Percentiles rank a stretch among this genome's conserved stretches.
These are phyloP conservation scores for Triplophysa siluroides DNA, from an alignment of 2,113 vertebrate species.

Conservation along the genomic window DNA sequence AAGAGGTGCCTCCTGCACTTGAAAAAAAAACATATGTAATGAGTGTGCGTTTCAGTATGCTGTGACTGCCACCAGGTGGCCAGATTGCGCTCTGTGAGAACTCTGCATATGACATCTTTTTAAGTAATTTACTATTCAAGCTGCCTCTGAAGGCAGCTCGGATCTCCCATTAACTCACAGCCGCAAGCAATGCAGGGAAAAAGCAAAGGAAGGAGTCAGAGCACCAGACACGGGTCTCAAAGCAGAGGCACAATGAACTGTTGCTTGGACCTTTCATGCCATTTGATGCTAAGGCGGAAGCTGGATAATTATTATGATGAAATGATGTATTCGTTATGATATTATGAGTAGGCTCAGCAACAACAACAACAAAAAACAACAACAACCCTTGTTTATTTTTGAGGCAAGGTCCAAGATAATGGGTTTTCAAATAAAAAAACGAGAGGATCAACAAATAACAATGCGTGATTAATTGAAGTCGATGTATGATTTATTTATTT, in stretches of 20 bases:
- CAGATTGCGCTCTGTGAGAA: slow-evolving; percentile 6
- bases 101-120: slow-evolving; percentile 12
- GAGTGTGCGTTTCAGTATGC: slow-evolving; percentile 10
- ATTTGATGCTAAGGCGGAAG: not conserved
- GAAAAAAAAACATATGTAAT: not conserved
- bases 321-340: not conserved
- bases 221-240: slow-evolving; percentile 31
- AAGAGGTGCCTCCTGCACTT: not conserved
- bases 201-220: slow-evolving; percentile 44
- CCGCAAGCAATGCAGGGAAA: slow-evolving; percentile 40
- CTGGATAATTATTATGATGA: not conserved
- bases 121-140: slow-evolving; percentile 36
- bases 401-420: no score
- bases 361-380: no score
- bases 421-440: no score
- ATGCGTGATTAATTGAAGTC: no score
- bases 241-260: slow-evolving; percentile 1
- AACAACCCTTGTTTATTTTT: no score
- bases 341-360: no score
- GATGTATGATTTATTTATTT: no score
- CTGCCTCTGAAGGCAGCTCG: slow-evolving; percentile 46
- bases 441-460: no score
- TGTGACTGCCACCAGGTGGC: slow-evolving; percentile 52
- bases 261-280: not conserved
- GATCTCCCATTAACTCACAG: slow-evolving; percentile 51